Base-by-base conservation (phyloP, 2,113 vertebrate genomes). In the Cryptomyrus ogoouensis region DNA sequence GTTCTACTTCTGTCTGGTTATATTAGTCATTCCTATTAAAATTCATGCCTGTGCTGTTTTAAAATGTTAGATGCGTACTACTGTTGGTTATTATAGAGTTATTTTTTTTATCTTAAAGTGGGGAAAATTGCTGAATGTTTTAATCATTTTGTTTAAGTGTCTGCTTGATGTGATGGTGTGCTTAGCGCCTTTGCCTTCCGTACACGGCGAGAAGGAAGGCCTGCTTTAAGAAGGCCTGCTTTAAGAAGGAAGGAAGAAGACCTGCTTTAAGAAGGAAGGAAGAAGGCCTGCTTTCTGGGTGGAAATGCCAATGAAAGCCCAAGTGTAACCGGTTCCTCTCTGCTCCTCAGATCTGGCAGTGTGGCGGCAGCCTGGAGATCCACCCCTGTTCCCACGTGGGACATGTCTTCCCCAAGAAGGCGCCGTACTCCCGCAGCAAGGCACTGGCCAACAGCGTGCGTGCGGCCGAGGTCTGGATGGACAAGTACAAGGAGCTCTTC, bases 371-470 rank as follows among this genome's bases (percentile, higher is more conserved):
- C 91, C 96, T 99, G 93, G 98, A 99, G 95, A 93, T 97, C 91
- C 98, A 99, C 93, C 98, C 98, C 0, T 99, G 98, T 94, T 99
- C 98, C 58, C 98, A 99, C 0, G 98, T 99, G 70, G 98, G 98
- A 62, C 98, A 99, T 0, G 94, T 99, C 83, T 99, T 99, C 93
- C 98, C 98, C 19, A 99, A 97, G 90, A 97, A 97, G 96, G 98
- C 98, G 87, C 98, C 98, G 0, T 99, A 99, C 94, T 97, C 98
- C 0, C 96, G 98, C 39, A 96, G 92, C 92, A 99, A 98, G 93
- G 98, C 98, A n/a, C 91, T 99, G 95, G 97, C 98, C 87, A 99
- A 99, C 94, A 97, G 97, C 0, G 97, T 99, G 77, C 97, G 98
- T 3, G 97, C 98, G 0, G 98, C 98, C 0, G 98, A 99, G 92